A percentile compares a stretch with the other conserved stretches of the same genome.
These are phyloP conservation scores for Rhagonycha fulva DNA, from an alignment of 2,888 invertebrate species.

Conservation along the genomic window DNA sequence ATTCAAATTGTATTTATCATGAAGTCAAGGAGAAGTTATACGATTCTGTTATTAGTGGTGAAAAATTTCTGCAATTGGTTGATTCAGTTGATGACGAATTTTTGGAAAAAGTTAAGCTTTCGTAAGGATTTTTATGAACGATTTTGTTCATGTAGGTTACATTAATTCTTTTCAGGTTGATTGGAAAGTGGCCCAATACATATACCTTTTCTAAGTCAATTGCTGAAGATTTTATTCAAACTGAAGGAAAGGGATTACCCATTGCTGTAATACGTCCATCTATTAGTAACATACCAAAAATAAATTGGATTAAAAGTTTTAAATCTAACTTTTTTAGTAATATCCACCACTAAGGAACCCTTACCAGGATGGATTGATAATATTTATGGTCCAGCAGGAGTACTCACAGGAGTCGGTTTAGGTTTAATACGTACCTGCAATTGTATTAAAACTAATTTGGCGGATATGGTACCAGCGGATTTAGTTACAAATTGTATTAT, in stretches of 20 bases:
- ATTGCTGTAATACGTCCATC: constrained; percentile 71
- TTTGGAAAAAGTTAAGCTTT: constrained; percentile 43
- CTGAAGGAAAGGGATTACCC: constrained; percentile 62
- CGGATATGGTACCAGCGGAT: constrained; percentile 76
- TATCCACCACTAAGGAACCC: constrained; percentile 73
- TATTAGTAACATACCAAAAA: constrained; percentile 53
- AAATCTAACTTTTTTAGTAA: constrained; percentile 52
- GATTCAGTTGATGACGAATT: constrained; percentile 55
- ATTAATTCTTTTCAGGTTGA: constrained; percentile 48
- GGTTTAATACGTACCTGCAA: constrained; percentile 76
- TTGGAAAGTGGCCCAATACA: constrained; percentile 68
- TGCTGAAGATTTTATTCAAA: constrained; percentile 65
- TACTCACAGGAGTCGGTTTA: constrained; percentile 73
- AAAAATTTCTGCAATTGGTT: constrained; percentile 54
- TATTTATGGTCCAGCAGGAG: constrained; percentile 84
- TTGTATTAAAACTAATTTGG: constrained; percentile 70
- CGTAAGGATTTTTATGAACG: constrained; percentile 40
- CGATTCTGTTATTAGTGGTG: constrained; percentile 49
- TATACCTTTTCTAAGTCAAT: constrained; percentile 76
- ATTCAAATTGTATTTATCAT: constrained; percentile 63
- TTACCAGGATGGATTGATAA: constrained; percentile 89
- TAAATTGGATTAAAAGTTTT: neutral
- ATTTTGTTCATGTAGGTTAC: neutral
- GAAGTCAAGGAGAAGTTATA: constrained; percentile 63
- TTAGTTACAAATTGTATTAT: constrained; percentile 65